phyloP scores from a whole-genome alignment of 2,113 vertebrate species.

The Apaloderma vittatum region DNA sequence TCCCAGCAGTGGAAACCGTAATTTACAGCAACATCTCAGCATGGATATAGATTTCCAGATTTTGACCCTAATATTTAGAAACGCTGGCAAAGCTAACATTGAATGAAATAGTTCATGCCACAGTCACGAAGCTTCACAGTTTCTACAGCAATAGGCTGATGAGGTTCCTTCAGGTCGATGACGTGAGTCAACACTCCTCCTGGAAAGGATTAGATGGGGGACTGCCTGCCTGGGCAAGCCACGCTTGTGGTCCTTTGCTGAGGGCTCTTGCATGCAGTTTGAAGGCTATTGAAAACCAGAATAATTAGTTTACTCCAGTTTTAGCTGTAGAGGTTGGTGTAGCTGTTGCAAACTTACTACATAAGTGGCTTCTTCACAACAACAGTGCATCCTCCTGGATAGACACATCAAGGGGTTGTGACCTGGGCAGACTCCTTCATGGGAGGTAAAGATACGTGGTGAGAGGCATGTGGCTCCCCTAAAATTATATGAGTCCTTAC shows the following conservation, averaged over 20 bases:
- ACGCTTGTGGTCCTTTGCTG: neutral
- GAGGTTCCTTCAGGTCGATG: fast-evolving
- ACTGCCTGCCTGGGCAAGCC: neutral
- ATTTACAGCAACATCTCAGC: neutral
- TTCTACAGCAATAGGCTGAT: neutral
- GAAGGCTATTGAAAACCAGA: neutral
- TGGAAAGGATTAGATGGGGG: neutral
- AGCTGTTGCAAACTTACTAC: neutral
- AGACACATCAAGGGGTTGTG: neutral
- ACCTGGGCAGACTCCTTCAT: neutral
- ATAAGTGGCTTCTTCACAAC: neutral
- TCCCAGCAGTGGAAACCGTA: neutral
- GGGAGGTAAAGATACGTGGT: neutral
- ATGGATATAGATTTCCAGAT: neutral
- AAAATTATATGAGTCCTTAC: neutral
- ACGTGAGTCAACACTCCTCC: neutral
- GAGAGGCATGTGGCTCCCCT: fast-evolving
- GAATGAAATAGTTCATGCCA: neutral
- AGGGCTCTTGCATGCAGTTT: neutral
- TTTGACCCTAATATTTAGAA: neutral
- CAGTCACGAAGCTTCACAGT: neutral
- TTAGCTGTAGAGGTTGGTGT: neutral
- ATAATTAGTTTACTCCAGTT: neutral
- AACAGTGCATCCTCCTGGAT: neutral
- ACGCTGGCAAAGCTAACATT: neutral